These are phyloP conservation scores for Musca vetustissima DNA, from an alignment of 1,140 invertebrate species.

Conservation along the genomic window DNA sequence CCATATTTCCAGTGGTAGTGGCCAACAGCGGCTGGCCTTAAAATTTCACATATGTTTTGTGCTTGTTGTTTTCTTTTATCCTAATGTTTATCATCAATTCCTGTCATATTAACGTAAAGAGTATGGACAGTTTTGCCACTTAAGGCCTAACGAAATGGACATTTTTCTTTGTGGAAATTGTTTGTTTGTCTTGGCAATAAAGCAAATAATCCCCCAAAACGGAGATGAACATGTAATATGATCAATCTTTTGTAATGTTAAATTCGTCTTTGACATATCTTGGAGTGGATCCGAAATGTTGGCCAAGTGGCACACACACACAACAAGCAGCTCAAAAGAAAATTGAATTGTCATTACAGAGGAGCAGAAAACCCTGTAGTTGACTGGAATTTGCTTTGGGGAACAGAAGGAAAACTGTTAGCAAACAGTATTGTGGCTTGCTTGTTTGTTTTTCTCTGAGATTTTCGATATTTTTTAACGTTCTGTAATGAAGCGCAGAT, in stretches of 20 bases:
- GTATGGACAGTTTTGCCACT: conserved; percentile 15
- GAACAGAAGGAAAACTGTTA: background rate
- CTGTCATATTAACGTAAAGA: conserved; percentile 14
- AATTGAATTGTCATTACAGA: too few species aligned
- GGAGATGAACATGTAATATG: too few species aligned
- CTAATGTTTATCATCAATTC: conserved; percentile 14
- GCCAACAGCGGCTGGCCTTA: too few species aligned
- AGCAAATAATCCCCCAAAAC: background rate
- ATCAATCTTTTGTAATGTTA: too few species aligned
- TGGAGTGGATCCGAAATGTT: background rate
- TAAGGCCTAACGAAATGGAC: background rate
- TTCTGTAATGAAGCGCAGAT: background rate
- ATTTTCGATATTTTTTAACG: background rate
- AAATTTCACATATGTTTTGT: background rate
- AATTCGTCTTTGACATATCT: too few species aligned
- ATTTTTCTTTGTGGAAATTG: too few species aligned
- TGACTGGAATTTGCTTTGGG: background rate
- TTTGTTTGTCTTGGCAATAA: background rate
- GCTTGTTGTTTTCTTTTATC: background rate
- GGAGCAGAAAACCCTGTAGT: background rate
- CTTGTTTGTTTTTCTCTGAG: background rate
- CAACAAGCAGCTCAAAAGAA: too few species aligned
- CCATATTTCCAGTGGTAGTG: background rate
- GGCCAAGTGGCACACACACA: background rate
- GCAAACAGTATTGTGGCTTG: background rate